Evolutionary conservation across 2,797 vertebrate genomes (phyloP), one percentile per base, ranked within the genome.

Genomic region (Anniella stebbinsi): DNA sequence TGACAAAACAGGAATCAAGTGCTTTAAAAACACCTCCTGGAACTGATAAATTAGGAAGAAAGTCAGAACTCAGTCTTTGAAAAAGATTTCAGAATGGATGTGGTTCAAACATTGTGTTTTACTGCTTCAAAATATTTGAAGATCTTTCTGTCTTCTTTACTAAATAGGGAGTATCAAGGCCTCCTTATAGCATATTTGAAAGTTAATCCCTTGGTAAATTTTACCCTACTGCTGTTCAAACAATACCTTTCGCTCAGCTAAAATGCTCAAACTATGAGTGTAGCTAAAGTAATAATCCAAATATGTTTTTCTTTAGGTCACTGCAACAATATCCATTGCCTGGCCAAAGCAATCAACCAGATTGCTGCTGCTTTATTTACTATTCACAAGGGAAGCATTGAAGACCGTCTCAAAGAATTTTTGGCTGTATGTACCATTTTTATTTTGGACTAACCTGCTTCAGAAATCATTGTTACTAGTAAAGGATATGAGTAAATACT

Each of bases 351-450:
- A 89, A 98, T 99, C 97, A 99, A 99, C 97, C 99, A 99, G 98
- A 99, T 99, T 23, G 99, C 99, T 82, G 99, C 99, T 36, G 99
- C 99, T 91, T 98, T 99, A 87, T 99, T 99, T 96, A 99, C 99
- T 93, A 99, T 99, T 96, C 99, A 99, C 97, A 99, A 99, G 97
- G 99, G 99, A 94, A 99, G 99, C 98, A 99, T 99, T 93, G 99
- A 99, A 97, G 99, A 99, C 90, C 98, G 99, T 38, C 98, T 99
- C 30, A 99, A 99, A 94, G 99, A 99, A 97, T 99, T 99, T 96
- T 97, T 99, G 93, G 99, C 99, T 51, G 99, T 99, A 98, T 94
- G 98, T 98, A 93, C 86, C 70, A 54, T 90, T 92, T 75, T 13
- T 77, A 86, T 91, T 86, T 76, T 86, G 92, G 54, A 81, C 41